Conservation (phyloP, 1,140 invertebrate genomes). For the Chelonus insularis region DNA sequence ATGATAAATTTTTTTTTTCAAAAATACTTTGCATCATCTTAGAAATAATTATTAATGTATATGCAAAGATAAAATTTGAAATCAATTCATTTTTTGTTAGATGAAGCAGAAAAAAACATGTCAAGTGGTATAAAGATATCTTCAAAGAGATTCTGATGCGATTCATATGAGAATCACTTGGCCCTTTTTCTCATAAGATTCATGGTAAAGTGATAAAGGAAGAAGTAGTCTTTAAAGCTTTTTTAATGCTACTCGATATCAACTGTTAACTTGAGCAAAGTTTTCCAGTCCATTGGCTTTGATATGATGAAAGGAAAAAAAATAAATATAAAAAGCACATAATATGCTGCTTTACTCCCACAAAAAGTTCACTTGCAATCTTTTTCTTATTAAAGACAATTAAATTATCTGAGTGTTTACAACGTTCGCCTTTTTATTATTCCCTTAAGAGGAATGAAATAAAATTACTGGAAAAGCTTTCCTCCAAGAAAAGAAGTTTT, state of each 20-base stretch:
- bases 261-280: neutral
- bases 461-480: constrained; percentile 9
- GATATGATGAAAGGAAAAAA: neutral
- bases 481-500: constrained; percentile 6
- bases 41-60: too few species aligned
- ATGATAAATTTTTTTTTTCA: too few species aligned
- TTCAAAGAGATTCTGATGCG: constrained; percentile 4
- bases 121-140: constrained; percentile 14
- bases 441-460: constrained; percentile 6
- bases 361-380: too few species aligned
- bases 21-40: neutral
- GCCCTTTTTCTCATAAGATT: constrained; percentile 7
- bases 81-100: constrained; percentile 12
- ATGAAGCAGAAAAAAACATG: constrained; percentile 1
- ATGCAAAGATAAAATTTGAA: too few species aligned
- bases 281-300: neutral
- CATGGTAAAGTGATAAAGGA: neutral
- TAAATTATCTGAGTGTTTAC: constrained; percentile 14
- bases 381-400: neutral
- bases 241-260: neutral
- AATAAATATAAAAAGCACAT: too few species aligned
- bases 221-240: neutral
- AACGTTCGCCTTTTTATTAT: constrained; percentile 18
- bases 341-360: too few species aligned
- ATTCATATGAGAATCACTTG: constrained; percentile 14